These are phyloP conservation scores for Cossypha heuglini DNA, from an alignment of 2,797 vertebrate genomes.

Conservation along the genomic window DNA sequence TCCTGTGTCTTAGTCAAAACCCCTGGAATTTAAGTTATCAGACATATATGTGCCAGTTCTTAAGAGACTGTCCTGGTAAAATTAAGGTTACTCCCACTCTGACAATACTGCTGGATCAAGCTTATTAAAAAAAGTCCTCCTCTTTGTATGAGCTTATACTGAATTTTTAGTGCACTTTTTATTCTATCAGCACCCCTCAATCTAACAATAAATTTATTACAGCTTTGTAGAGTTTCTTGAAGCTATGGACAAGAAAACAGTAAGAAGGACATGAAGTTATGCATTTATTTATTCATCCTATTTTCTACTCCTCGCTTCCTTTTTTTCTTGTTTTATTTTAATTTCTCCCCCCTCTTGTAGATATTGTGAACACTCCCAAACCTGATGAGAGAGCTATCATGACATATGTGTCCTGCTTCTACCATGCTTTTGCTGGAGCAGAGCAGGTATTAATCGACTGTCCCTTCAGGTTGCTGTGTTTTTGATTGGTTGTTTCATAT, in stretches of 20 bases:
- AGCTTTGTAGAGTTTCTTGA: neutral
- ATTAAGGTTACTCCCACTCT: neutral
- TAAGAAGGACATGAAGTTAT: neutral
- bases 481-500: slow-evolving; percentile 20
- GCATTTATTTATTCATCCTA: slow-evolving; percentile 17
- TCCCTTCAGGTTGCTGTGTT: slow-evolving; percentile 20
- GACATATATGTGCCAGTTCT: neutral
- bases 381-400: slow-evolving; percentile 98
- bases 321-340: slow-evolving; percentile 56
- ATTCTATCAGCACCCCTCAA: neutral
- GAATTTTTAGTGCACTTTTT: neutral
- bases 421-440: slow-evolving; percentile 98
- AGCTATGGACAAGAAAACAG: neutral
- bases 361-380: slow-evolving; percentile 98
- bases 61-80: neutral
- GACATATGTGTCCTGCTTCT: slow-evolving; percentile 99
- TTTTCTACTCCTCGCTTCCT: slow-evolving; percentile 41
- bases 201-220: neutral
- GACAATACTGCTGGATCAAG: neutral
- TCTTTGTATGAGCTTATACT: neutral
- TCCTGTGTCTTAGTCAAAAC: neutral
- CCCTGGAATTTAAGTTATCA: neutral
- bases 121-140: neutral
- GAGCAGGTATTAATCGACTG: slow-evolving; percentile 86
- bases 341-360: slow-evolving; percentile 72